A percentile compares a stretch with the other conserved stretches of the same genome.
Evolutionary conservation across 2,113 vertebrate species (phyloP).

Genomic region (Rhinolophus sinicus): DNA sequence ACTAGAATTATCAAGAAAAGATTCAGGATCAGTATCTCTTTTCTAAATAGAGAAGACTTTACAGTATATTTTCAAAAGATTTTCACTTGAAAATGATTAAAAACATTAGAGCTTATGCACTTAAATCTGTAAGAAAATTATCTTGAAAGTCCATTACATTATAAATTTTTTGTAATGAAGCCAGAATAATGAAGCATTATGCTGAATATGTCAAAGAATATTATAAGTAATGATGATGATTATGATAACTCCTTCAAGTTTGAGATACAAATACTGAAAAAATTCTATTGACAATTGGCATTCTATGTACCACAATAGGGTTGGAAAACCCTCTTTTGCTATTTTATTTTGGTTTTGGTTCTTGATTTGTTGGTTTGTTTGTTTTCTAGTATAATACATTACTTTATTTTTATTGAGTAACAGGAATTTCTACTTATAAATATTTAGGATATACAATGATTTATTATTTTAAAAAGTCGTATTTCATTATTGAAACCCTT

Average conservation of each 20-base stretch:
- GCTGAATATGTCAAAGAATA: background rate
- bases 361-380: background rate
- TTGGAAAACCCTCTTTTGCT: background rate
- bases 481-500: background rate
- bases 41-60: background rate
- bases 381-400: background rate
- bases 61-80: background rate
- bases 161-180: background rate
- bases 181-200: background rate
- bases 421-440: background rate
- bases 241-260: background rate
- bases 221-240: background rate
- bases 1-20: background rate
- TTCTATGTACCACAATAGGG: background rate
- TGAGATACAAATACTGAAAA: background rate
- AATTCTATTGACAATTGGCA: background rate
- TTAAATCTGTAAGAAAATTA: background rate
- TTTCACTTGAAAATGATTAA: background rate
- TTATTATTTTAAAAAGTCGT: background rate
- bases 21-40: background rate
- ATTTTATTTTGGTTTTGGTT: slow-evolving; percentile 1
- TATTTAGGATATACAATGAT: background rate
- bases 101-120: background rate
- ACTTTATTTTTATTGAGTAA: background rate
- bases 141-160: background rate